Evolutionary conservation across 1,140 invertebrate species (phyloP).

Genomic region (Drosophila sucinea): DNA sequence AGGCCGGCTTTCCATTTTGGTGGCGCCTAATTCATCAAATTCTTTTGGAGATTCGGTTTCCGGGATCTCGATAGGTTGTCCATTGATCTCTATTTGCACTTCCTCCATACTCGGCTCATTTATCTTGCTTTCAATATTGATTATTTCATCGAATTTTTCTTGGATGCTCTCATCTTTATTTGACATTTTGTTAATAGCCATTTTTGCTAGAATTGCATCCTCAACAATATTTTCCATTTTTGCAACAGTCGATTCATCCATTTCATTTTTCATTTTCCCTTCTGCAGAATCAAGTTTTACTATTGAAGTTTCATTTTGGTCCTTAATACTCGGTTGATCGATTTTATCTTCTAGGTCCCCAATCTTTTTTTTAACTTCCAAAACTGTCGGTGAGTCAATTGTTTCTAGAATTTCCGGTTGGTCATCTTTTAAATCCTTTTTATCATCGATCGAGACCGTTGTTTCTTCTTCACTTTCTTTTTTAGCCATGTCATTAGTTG

Average conservation of each 20-base stretch:
- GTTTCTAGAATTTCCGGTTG: neutral
- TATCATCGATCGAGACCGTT: neutral
- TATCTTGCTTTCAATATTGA: neutral
- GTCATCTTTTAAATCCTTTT: neutral
- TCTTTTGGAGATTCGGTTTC: neutral
- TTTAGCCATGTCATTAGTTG: neutral
- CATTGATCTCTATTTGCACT: neutral
- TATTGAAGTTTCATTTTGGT: neutral
- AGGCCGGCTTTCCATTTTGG: no score
- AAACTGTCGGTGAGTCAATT: neutral
- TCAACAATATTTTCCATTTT: conserved; percentile 5
- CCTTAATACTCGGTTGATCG: neutral
- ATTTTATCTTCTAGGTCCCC: neutral
- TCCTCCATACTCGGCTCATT: neutral
- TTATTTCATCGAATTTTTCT: neutral
- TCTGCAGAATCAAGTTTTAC: neutral
- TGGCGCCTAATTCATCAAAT: neutral
- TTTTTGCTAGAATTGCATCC: neutral
- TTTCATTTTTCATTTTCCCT: neutral
- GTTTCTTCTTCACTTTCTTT: neutral
- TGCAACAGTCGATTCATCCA: neutral
- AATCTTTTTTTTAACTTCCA: neutral
- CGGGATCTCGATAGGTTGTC: neutral
- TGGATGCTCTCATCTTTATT: neutral
- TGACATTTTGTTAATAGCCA: neutral